These are phyloP conservation scores for Poecilia wingei DNA, from an alignment of 2,797 vertebrate species.

Conservation along the genomic window DNA sequence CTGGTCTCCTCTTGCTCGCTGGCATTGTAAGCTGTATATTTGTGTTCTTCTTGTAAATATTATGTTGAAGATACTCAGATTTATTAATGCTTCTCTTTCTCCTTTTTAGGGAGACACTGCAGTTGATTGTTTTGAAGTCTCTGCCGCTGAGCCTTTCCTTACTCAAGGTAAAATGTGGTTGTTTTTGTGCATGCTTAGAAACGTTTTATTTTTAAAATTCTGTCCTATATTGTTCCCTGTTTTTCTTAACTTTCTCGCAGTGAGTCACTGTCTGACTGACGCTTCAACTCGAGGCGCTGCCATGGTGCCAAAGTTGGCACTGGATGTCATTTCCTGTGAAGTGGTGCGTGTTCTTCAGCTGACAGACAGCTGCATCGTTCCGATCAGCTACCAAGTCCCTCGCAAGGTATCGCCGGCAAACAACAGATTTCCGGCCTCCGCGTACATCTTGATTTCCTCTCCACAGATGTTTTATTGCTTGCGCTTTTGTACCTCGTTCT, in stretches of 20 bases:
- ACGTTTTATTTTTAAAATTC: background rate
- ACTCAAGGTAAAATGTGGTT: constrained; percentile 81
- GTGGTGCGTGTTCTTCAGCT: constrained; percentile 91
- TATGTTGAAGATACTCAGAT: background rate
- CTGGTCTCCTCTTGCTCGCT: constrained; percentile 87
- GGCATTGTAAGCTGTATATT: constrained; percentile 84
- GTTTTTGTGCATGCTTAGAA: background rate
- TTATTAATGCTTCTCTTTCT: background rate
- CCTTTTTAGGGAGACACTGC: constrained; percentile 86
- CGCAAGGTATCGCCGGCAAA: constrained; percentile 85
- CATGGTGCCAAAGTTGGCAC: constrained; percentile 83
- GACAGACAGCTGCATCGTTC: constrained; percentile 85
- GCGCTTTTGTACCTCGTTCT: background rate
- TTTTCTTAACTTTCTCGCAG: constrained; percentile 59
- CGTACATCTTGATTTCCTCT: background rate
- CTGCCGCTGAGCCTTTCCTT: constrained; percentile 78
- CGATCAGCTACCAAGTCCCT: constrained; percentile 90
- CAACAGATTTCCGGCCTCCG: background rate
- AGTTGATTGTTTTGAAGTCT: constrained; percentile 88
- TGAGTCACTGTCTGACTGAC: constrained; percentile 90
- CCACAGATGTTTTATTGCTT: background rate
- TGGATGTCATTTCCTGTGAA: constrained; percentile 90
- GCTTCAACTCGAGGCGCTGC: constrained; percentile 81
- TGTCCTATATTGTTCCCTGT: background rate
- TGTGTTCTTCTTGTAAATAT: background rate